phyloP scores from a whole-genome alignment of 2,888 invertebrate genomes.

The Sussaba pulchella region DNA sequence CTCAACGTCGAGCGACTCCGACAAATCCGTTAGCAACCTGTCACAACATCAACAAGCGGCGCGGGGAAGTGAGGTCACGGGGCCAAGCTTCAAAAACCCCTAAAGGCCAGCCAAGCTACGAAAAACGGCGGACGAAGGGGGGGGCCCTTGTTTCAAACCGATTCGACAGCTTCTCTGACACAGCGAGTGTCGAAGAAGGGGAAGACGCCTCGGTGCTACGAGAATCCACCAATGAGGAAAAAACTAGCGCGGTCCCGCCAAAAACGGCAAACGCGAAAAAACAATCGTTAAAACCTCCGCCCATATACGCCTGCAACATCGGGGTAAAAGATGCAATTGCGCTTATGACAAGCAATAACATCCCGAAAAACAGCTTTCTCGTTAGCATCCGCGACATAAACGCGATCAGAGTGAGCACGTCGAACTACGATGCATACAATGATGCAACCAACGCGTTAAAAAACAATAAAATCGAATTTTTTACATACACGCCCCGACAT shows the following conservation, averaged over 20 bases:
- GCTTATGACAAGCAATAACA: not conserved
- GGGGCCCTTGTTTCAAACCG: not conserved
- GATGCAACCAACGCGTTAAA: no score
- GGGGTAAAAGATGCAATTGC: not conserved
- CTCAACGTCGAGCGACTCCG: no score
- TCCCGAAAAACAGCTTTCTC: not conserved
- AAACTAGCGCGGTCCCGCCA: not conserved
- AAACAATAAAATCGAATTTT: no score
- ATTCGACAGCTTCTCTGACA: not conserved
- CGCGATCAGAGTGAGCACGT: not conserved
- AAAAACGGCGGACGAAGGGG: no score
- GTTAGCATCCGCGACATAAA: not conserved
- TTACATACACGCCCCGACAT: conserved; percentile 28
- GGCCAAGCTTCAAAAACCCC: not conserved
- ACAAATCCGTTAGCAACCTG: no score
- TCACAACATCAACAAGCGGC: not conserved
- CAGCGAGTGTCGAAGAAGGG: not conserved
- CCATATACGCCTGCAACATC: not conserved
- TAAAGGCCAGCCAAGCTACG: no score
- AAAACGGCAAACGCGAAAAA: not conserved
- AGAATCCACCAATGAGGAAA: not conserved
- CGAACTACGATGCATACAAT: no score
- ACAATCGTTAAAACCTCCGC: not conserved
- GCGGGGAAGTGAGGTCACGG: not conserved
- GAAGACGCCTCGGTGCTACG: no score